Conservation (phyloP, 2,797 vertebrate species). For the Ciconia nigra region DNA sequence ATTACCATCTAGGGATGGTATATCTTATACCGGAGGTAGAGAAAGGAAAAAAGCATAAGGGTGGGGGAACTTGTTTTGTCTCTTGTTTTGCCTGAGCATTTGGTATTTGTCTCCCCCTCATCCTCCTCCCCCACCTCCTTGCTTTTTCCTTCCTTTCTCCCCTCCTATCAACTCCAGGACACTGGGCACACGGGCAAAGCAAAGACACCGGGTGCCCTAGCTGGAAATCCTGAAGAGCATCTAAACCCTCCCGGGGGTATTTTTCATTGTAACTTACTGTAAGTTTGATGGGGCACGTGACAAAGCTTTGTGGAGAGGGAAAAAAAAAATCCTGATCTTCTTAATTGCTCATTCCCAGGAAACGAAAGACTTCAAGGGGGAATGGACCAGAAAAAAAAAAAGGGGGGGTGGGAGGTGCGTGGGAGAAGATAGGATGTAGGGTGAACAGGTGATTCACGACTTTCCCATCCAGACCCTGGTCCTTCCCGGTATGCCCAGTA, state of each 20-base stretch:
- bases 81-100: slow-evolving; percentile 18
- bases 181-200: slow-evolving; percentile 25
- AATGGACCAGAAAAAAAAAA: not conserved
- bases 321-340: slow-evolving; percentile 64
- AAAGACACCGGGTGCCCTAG: not conserved
- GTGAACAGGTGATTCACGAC: not conserved
- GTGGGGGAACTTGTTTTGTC: not conserved
- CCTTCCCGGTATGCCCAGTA: not conserved
- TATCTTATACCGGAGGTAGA: not conserved
- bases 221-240: slow-evolving; percentile 14
- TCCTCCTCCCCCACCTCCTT: not conserved
- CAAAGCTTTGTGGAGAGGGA: slow-evolving; percentile 65
- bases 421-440: not conserved
- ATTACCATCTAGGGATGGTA: not conserved
- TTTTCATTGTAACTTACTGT: slow-evolving; percentile 66
- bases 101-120: not conserved
- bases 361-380: slow-evolving; percentile 46
- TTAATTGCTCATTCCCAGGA: slow-evolving; percentile 69
- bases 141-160: slow-evolving; percentile 38
- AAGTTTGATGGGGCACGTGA: slow-evolving; percentile 70
- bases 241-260: slow-evolving; percentile 46
- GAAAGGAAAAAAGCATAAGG: not conserved
- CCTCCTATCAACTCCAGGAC: slow-evolving; percentile 51
- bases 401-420: rapidly evolving
- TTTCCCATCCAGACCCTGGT: not conserved